Evolutionary conservation across 2,113 vertebrate genomes (phyloP).

Genomic region (Spea multiplicata): DNA sequence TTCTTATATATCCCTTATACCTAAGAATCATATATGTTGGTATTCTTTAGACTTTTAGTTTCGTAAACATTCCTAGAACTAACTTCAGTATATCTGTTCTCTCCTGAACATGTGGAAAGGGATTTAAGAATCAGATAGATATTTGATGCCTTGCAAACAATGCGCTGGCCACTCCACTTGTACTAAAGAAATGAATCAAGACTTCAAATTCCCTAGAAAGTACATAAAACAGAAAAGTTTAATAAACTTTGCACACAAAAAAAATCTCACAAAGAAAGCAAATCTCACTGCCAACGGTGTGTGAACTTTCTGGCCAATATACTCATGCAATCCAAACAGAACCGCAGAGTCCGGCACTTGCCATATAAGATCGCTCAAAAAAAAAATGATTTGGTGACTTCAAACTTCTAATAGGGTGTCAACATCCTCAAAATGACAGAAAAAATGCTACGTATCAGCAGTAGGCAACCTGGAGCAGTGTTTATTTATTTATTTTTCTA

Average conservation of each 20-base stretch:
- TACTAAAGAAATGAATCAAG: too few relatives aligned
- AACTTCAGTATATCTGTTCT: too few relatives aligned
- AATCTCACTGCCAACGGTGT: conserved; percentile 46
- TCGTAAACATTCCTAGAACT: too few relatives aligned
- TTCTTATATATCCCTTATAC: too few relatives aligned
- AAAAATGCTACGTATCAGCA: conserved; percentile 39
- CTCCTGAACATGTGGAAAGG: too few relatives aligned
- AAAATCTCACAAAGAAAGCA: conserved; percentile 49
- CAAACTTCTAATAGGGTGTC: conserved; percentile 42
- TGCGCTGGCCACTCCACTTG: too few relatives aligned
- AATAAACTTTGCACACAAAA: conserved; percentile 6
- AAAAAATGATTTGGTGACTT: conserved; percentile 51
- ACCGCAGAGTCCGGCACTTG: conserved; percentile 31
- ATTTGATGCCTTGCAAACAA: too few relatives aligned
- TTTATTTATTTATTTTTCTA: not conserved
- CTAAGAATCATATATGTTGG: too few relatives aligned
- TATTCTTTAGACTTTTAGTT: too few relatives aligned
- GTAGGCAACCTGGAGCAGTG: conserved; percentile 10
- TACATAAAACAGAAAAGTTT: conserved; percentile 18
- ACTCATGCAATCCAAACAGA: conserved; percentile 52
- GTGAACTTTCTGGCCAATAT: conserved; percentile 40
- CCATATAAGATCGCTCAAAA: conserved; percentile 45
- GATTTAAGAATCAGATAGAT: too few relatives aligned
- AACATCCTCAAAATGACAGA: conserved; percentile 18
- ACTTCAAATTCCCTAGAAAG: not conserved